Evolutionary conservation across 2,797 vertebrate genomes (phyloP).

Genomic region (Chrysocyon brachyurus): DNA sequence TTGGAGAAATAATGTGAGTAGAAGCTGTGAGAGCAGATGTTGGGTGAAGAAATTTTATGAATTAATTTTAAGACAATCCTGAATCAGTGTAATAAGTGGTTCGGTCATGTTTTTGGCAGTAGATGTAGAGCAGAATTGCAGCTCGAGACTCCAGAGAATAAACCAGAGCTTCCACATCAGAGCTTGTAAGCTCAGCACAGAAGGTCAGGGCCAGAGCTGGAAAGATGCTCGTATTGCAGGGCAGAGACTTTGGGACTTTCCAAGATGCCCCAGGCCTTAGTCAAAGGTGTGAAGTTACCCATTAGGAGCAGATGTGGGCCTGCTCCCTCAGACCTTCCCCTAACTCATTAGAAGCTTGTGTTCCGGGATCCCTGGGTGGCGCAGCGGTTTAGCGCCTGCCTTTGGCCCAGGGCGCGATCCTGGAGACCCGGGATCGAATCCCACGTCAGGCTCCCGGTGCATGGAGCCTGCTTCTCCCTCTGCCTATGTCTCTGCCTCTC

Average conservation of each 20-base stretch:
- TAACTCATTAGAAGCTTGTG: too few relatives aligned
- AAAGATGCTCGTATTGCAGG: background rate
- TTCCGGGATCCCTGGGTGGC: too few relatives aligned
- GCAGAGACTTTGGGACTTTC: background rate
- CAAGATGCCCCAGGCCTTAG: background rate
- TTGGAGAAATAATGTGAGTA: background rate
- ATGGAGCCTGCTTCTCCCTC: too few relatives aligned
- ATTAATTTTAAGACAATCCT: background rate
- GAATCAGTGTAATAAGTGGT: too few relatives aligned
- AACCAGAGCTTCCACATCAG: background rate
- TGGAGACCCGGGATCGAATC: too few relatives aligned
- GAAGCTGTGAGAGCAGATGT: background rate
- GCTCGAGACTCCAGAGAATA: background rate
- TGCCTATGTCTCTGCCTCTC: too few relatives aligned
- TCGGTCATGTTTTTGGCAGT: accelerated
- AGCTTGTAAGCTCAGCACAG: background rate
- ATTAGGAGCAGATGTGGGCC: background rate
- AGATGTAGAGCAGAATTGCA: background rate
- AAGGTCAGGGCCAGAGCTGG: background rate
- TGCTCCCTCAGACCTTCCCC: background rate
- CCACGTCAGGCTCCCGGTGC: too few relatives aligned
- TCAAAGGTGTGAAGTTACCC: background rate
- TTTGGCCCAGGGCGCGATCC: too few relatives aligned
- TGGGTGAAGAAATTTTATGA: background rate
- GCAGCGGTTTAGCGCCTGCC: too few relatives aligned